A percentile compares a stretch with the other conserved stretches of the same genome.
These are phyloP conservation scores for Drosophila rubida DNA, from an alignment of 2,888 invertebrate genomes.

Conservation along the genomic window DNA sequence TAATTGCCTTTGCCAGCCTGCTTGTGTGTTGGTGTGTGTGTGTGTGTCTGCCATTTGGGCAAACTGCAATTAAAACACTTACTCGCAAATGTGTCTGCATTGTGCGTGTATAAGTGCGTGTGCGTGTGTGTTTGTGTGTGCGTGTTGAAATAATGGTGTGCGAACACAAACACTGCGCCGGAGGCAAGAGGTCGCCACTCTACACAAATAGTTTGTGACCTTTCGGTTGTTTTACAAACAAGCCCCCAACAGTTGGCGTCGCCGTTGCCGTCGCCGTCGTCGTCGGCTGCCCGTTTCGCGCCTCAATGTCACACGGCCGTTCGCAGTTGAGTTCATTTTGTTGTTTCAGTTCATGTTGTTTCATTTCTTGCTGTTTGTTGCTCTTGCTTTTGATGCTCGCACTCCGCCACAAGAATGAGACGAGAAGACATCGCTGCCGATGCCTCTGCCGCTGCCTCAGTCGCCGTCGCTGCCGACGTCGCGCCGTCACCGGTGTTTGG, in stretches of 20 bases:
- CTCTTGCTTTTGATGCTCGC: conserved; percentile 22
- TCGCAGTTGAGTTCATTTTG: conserved; percentile 3
- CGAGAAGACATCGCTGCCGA: conserved; percentile 18
- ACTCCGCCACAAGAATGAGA: conserved; percentile 19
- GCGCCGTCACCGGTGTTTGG: conserved; percentile 65
- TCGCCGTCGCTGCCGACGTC: conserved; percentile 12
- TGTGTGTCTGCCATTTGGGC: conserved; percentile 62
- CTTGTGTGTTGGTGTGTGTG: conserved; percentile 8
- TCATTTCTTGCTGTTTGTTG: conserved; percentile 7
- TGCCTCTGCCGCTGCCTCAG: neutral
- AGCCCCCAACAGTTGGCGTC: conserved; percentile 66
- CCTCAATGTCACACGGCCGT: conserved; percentile 64
- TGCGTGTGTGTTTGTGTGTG: conserved; percentile 38
- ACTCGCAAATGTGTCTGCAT: conserved; percentile 60
- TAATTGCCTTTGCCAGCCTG: conserved; percentile 69
- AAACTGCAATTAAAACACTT: conserved; percentile 78
- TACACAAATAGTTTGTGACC: conserved; percentile 81
- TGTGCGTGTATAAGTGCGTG: conserved; percentile 26
- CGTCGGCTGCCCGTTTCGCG: conserved; percentile 53
- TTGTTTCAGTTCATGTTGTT: conserved; percentile 21
- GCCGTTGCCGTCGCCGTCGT: conserved; percentile 25
- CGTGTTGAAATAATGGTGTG: conserved; percentile 60
- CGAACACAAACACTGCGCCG: conserved; percentile 62
- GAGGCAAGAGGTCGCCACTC: conserved; percentile 70
- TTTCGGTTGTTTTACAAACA: conserved; percentile 82